Conservation (phyloP, 1,140 invertebrate species). For the Lamellibrachia luymesi region DNA sequence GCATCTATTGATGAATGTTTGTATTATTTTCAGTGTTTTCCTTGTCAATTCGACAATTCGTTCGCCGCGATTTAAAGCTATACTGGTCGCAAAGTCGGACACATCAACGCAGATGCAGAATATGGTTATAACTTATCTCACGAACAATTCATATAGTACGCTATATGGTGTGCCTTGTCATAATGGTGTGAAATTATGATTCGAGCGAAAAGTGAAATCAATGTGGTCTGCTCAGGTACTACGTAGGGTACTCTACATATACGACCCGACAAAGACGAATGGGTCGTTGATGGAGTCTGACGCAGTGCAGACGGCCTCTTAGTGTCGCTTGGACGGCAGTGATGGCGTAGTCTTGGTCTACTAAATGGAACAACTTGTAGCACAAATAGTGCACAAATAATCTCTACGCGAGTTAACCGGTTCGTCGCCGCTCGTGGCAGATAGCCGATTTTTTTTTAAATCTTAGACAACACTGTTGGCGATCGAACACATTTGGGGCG, state of each 20-base stretch:
- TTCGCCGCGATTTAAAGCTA: too few relatives aligned
- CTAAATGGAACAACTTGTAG: neutral
- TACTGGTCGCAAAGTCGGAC: too few relatives aligned
- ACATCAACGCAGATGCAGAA: too few relatives aligned
- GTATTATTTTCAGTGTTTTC: too few relatives aligned
- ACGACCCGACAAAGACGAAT: neutral
- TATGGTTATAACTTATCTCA: too few relatives aligned
- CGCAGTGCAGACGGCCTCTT: neutral
- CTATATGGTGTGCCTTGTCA: too few relatives aligned
- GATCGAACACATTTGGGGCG: neutral
- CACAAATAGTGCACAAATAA: neutral
- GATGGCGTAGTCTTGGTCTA: neutral
- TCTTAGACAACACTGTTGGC: neutral
- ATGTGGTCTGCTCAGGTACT: neutral
- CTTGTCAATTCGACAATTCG: too few relatives aligned
- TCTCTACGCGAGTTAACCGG: neutral
- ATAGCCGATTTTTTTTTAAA: neutral
- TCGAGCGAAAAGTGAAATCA: too few relatives aligned
- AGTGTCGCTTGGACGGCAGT: neutral
- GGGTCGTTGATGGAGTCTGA: neutral
- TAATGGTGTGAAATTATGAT: too few relatives aligned
- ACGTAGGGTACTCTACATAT: neutral
- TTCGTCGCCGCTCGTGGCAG: neutral
- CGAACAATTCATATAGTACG: too few relatives aligned
- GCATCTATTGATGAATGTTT: too few relatives aligned